phyloP scores from a whole-genome alignment of 2,888 invertebrate species.

The Dyspetes luteomarginatus region DNA sequence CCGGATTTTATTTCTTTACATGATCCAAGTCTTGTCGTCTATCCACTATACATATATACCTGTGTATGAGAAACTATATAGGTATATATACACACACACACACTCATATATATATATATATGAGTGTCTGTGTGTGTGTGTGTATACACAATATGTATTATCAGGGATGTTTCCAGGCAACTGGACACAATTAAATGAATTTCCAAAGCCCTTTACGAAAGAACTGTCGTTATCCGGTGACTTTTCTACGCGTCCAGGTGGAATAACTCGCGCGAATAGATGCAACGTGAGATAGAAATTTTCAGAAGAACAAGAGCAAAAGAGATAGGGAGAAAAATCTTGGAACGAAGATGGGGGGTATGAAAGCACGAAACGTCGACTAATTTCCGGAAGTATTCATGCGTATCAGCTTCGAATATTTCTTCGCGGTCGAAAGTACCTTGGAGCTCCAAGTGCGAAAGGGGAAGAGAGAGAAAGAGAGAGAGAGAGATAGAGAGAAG shows the following conservation, averaged over 20 bases:
- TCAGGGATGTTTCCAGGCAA: not conserved
- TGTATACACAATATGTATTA: too few relatives aligned
- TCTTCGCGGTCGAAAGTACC: conserved; percentile 59
- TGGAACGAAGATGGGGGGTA: conserved; percentile 14
- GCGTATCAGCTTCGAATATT: conserved; percentile 64
- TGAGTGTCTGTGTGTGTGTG: too few relatives aligned
- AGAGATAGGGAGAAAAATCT: not conserved
- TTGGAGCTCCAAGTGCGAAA: conserved; percentile 30
- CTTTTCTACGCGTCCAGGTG: conserved; percentile 23
- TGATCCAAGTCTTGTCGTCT: not conserved
- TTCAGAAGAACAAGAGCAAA: conserved; percentile 46
- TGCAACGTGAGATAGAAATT: conserved; percentile 45
- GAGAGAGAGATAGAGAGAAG: conserved; percentile 34
- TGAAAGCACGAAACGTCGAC: conserved; percentile 63
- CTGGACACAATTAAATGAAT: conserved; percentile 36
- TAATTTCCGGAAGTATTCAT: conserved; percentile 73
- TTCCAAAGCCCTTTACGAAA: conserved; percentile 1
- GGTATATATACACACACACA: too few relatives aligned
- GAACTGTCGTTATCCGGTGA: conserved; percentile 1
- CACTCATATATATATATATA: not conserved
- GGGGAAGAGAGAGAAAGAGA: conserved; percentile 44
- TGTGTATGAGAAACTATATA: too few relatives aligned
- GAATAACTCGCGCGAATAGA: conserved; percentile 10
- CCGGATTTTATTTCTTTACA: not conserved
- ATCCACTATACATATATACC: not conserved